These are phyloP conservation scores for Phymanthus crucifer DNA, from an alignment of 92 coral and sea anemone species.

Conservation along the genomic window DNA sequence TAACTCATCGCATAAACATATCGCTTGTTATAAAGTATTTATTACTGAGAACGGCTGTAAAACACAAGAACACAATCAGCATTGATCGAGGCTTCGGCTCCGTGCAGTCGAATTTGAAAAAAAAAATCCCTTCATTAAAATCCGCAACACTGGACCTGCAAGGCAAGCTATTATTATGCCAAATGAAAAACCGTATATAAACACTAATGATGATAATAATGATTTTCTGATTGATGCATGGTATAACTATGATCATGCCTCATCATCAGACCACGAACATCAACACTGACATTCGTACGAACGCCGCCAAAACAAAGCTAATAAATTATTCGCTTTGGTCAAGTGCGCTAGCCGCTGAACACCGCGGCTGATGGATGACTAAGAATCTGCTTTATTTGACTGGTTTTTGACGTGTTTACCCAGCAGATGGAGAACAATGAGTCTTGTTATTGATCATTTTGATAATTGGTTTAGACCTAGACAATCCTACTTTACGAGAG, in stretches of 20 bases:
- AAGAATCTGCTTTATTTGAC: background rate
- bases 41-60: background rate
- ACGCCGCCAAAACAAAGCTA: background rate
- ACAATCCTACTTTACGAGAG: background rate
- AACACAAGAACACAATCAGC: too few species aligned
- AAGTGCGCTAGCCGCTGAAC: background rate
- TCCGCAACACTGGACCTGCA: too few species aligned
- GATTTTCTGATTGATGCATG: background rate
- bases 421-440: background rate
- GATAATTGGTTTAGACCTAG: background rate
- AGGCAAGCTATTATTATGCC: background rate
- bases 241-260: background rate
- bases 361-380: background rate
- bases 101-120: too few species aligned
- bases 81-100: background rate
- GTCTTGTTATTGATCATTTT: background rate
- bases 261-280: background rate
- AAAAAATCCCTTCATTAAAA: too few species aligned
- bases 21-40: background rate
- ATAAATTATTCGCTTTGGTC: slow-evolving; percentile 1
- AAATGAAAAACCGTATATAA: background rate
- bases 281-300: background rate
- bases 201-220: background rate
- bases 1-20: background rate
- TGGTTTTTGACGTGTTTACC: background rate